Evolutionary conservation across 2,113 vertebrate genomes (phyloP).

Genomic region (Charina bottae): DNA sequence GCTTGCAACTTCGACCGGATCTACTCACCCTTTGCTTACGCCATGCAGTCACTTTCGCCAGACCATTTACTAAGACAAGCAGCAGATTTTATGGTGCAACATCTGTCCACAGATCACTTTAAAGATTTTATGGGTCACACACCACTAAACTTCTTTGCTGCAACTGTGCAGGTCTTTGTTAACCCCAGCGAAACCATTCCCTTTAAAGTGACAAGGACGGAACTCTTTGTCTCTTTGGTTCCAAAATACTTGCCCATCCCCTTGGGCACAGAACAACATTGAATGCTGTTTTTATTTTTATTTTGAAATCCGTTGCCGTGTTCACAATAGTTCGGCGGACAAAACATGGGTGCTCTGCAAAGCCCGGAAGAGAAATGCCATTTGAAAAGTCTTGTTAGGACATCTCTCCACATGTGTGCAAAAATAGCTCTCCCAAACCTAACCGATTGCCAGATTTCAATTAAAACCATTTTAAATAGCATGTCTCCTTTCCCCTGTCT

Average conservation of each 20-base stretch:
- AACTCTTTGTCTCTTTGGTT: not conserved
- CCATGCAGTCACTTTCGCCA: slow-evolving; percentile 56
- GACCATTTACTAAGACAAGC: slow-evolving; percentile 65
- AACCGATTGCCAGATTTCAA: no score
- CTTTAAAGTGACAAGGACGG: not conserved
- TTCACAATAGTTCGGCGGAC: no score
- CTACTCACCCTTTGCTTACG: slow-evolving; percentile 54
- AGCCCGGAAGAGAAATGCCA: no score
- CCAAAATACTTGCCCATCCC: slow-evolving; percentile 1
- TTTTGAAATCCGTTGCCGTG: no score
- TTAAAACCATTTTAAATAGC: no score
- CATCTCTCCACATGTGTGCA: no score
- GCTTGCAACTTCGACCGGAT: slow-evolving; percentile 58
- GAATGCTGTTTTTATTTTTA: no score
- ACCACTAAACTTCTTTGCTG: slow-evolving; percentile 56
- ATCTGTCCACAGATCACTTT: slow-evolving; percentile 64
- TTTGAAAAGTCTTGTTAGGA: no score
- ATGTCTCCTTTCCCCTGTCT: not conserved
- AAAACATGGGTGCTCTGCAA: no score
- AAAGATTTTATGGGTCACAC: slow-evolving; percentile 56
- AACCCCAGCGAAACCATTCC: slow-evolving; percentile 45
- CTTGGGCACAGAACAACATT: no score
- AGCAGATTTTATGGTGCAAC: slow-evolving; percentile 49
- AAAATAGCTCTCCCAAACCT: no score
- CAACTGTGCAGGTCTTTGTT: slow-evolving; percentile 51